Evolutionary conservation across 2,113 vertebrate species (phyloP), one percentile per base, ranked within the genome.

Genomic region (Ivindomyrus marchei): DNA sequence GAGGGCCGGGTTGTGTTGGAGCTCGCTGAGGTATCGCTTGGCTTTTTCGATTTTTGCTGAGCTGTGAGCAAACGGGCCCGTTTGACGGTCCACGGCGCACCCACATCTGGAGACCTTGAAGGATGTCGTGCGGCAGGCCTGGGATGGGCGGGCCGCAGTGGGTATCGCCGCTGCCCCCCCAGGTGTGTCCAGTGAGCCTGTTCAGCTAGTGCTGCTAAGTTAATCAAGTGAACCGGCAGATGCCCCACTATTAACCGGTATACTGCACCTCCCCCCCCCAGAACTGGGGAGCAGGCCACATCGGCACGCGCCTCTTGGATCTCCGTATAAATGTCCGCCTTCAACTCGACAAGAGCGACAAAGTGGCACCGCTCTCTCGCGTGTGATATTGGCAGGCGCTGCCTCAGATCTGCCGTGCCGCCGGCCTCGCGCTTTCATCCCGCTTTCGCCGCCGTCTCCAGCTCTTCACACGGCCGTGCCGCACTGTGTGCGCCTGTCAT

Each of bases 401-500:
- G 58, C 92, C 91, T 96, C 93, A 95, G 96, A 96, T 95, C 93
- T 94, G 94, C 95, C 93, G 94, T 95, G 62, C 62, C 62, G 10
- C 94, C 93, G 92, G 93, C 92, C 91, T 89, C 46, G 74, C 66
- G 93, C 91, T 92, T 92, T 92, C 92, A 92, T 96, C 94, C 62
- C 62, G 10, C 62, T 95, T 95, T 94, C 95, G 92, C 88, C 87
- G 92, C 93, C 93, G 94, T 95, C 95, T 94, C 93, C 94, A 93
- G 95, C 95, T 95, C 95, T 95, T 95, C 96, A 94, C 94, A 95
- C 93, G 93, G 13, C 13, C 94, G 93, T 93, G 92, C 94, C 93
- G 93, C 94, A 92, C 95, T 91, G 93, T 91, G 93, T 93, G 94
- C 92, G 92, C 94, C 91, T 95, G 95, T 95, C 95, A 95, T 94